A percentile compares a stretch with the other conserved stretches of the same genome.
Conservation (phyloP, 2,888 invertebrate species). For the Tortricodes alternella region DNA sequence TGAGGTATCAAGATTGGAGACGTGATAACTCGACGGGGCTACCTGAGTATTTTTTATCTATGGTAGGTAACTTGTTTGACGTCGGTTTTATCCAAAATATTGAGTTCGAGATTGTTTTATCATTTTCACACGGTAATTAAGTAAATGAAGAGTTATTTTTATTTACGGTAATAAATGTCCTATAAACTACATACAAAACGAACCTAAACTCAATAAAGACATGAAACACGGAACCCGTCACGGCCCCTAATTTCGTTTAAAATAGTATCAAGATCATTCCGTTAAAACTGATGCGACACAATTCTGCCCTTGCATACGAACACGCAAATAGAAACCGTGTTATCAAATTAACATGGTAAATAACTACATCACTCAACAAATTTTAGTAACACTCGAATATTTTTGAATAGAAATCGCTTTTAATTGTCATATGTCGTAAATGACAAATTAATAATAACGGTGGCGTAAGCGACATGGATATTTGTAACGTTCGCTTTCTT, state of each 20-base stretch:
- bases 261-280: constrained; percentile 26
- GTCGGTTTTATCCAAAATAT: background rate
- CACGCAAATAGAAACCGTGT: constrained; percentile 13
- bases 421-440: no score
- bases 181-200: background rate
- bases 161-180: no score
- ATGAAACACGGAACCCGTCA: constrained; percentile 10
- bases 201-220: background rate
- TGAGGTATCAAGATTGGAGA: constrained; percentile 27
- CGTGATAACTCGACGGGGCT: constrained; percentile 21
- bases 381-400: no score
- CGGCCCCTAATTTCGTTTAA: constrained; percentile 8
- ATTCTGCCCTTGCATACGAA: constrained; percentile 22
- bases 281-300: constrained; percentile 14
- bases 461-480: background rate
- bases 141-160: no score
- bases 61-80: background rate
- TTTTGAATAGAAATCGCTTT: no score
- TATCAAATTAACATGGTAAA: background rate
- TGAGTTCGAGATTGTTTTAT: no score
- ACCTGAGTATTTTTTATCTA: constrained; percentile 19
- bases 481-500: background rate
- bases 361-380: no score
- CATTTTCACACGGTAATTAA: no score
- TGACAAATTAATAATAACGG: background rate